Conservation (phyloP, 1,140 invertebrate species). For the Ladona fulva region DNA sequence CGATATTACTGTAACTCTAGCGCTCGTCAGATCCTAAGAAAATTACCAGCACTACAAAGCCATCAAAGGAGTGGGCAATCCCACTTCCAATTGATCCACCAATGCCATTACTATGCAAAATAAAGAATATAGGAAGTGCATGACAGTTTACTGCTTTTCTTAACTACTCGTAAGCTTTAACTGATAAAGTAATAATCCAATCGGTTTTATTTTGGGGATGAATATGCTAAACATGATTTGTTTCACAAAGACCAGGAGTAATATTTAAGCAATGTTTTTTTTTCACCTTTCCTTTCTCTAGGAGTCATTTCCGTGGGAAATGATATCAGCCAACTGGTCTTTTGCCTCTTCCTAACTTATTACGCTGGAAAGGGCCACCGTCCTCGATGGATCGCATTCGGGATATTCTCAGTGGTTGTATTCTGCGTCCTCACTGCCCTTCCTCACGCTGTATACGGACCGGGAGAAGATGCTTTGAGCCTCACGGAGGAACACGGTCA, state of each 20-base stretch:
- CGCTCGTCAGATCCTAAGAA: no score
- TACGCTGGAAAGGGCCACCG: slow-evolving; percentile 57
- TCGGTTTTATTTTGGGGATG: background rate
- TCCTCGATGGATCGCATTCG: slow-evolving; percentile 60
- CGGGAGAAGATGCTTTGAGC: slow-evolving; percentile 54
- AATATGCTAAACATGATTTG: background rate
- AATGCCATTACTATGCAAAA: no score
- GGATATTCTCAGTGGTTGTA: slow-evolving; percentile 55
- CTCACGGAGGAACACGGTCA: slow-evolving; percentile 51
- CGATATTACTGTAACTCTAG: no score
- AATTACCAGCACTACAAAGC: no score
- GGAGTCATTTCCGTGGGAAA: slow-evolving; percentile 63
- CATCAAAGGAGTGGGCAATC: no score
- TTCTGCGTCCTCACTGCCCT: slow-evolving; percentile 59
- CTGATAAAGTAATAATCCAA: background rate
- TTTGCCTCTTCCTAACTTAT: slow-evolving; percentile 52
- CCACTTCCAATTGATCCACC: no score
- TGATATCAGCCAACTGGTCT: slow-evolving; percentile 49
- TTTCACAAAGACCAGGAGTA: background rate
- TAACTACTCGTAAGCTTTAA: no score
- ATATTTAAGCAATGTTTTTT: background rate
- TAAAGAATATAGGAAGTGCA: no score
- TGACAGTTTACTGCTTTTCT: no score
- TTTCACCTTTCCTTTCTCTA: slow-evolving; percentile 30
- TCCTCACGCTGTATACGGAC: slow-evolving; percentile 64